A percentile compares a stretch with the other conserved stretches of the same genome.
Conservation (phyloP, 35 echinoderm and acorn worm genomes). For the Antedon bifida region DNA sequence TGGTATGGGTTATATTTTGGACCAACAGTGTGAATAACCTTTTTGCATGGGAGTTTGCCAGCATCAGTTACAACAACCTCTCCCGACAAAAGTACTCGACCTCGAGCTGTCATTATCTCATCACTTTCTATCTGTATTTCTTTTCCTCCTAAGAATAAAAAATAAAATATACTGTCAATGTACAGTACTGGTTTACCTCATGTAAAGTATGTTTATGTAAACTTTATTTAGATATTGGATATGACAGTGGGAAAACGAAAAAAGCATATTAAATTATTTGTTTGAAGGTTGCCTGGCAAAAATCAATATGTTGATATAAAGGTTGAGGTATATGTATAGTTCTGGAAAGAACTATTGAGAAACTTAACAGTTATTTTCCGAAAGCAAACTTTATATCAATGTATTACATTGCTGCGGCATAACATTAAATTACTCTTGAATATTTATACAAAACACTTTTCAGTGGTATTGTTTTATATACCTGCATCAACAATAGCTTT, state of each 20-base stretch:
- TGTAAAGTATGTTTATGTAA: not conserved
- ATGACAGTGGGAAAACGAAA: no score
- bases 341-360: no score
- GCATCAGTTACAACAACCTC: constrained; percentile 14
- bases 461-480: constrained; percentile 9
- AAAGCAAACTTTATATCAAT: no score
- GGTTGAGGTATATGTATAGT: no score
- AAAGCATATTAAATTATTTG: no score
- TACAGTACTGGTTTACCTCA: not conserved
- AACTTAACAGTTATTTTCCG: no score
- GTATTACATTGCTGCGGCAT: no score
- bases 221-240: no score
- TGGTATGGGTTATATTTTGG: constrained; percentile 3
- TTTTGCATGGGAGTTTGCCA: constrained; percentile 28
- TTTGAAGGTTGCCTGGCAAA: no score
- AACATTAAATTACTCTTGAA: no score
- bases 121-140: constrained; percentile 18
- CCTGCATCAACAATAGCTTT: constrained; percentile 25
- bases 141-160: constrained; percentile 17
- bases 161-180: not conserved
- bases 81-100: not conserved
- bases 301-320: no score
- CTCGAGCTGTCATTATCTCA: constrained; percentile 5
- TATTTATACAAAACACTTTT: not conserved
- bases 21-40: constrained; percentile 30